phyloP scores from a whole-genome alignment of 2,113 vertebrate genomes.

The Notechis scutatus region DNA sequence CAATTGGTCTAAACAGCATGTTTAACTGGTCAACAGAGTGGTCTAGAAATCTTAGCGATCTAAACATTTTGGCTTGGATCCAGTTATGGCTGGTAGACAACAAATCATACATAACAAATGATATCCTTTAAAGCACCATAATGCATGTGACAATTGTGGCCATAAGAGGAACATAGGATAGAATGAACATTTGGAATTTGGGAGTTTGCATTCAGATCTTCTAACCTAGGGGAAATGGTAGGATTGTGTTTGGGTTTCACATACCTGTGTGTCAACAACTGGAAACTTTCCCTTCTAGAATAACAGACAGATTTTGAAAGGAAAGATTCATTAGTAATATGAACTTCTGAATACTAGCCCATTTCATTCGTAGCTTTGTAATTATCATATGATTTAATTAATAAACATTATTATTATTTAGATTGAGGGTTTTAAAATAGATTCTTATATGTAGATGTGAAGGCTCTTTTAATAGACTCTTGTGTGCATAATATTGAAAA shows the following conservation, averaged over 20 bases:
- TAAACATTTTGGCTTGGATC: background rate
- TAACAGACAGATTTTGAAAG: conserved; percentile 49
- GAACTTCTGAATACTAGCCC: conserved; percentile 15
- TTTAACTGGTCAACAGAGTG: background rate
- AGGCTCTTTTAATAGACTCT: background rate
- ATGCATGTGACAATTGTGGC: background rate
- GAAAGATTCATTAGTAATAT: conserved; percentile 40
- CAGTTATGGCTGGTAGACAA: background rate
- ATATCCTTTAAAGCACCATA: background rate
- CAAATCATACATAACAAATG: background rate
- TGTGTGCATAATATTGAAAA: background rate
- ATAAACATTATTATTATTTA: background rate
- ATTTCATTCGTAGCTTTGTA: conserved; percentile 17
- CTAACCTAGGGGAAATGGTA: background rate
- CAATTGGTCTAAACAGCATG: background rate
- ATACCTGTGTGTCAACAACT: conserved; percentile 42
- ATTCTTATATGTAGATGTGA: background rate
- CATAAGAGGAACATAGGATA: background rate
- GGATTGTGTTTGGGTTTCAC: background rate
- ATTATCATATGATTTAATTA: background rate
- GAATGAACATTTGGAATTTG: background rate
- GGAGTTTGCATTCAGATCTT: background rate
- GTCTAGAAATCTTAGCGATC: background rate
- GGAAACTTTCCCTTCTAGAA: conserved; percentile 36
- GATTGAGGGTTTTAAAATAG: background rate